Evolutionary conservation across 1,140 invertebrate species (phyloP), one percentile per base, ranked within the genome.

Genomic region (Drosophila oshimai): DNA sequence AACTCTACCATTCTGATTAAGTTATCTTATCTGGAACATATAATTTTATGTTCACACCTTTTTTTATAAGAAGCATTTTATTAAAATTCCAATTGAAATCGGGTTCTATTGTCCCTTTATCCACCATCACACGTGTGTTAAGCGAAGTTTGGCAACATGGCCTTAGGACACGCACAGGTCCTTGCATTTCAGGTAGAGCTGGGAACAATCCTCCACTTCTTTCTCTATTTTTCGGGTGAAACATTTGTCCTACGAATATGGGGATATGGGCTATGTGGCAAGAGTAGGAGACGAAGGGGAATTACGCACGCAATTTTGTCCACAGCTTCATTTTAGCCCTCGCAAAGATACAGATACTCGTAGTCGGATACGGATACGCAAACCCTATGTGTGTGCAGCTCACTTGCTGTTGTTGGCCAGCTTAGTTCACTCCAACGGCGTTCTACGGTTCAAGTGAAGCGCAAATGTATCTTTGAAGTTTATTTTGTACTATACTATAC

Each of bases 401-500:
- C 60, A 51, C 51, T 57, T 57, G 74, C 57, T 61, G 6, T n/a
- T n/a, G n/a, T n/a, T 46, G 70, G 62, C 75, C 61, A 79, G 75
- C 75, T 86, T 86, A 87, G 80, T 86, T 80, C 71, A 73, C 75
- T 84, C 62, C 60, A 86, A 75, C 74, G 84, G 76, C 55, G 60
- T 75, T 74, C 64, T 78, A 74, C 58, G 72, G 61, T 86, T 87
- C 73, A 86, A 86, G 81, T 87, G 76, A 81, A 86, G 81, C 81
- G 76, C 77, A 86, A 87, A 87, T 86, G 76, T 86, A 87, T 86
- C 81, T 86, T 86, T 86, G 81, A 86, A 84, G 81, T 86, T 86
- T 74, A 87, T 86, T 79, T 74, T 69, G 54, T 79, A 26, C 71
- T 34, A 55, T 79, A 26, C 71, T 34, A 55, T 22, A 36, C 18